Base-by-base conservation (phyloP, 1,140 invertebrate genomes). In the Drosophila baimaii region DNA sequence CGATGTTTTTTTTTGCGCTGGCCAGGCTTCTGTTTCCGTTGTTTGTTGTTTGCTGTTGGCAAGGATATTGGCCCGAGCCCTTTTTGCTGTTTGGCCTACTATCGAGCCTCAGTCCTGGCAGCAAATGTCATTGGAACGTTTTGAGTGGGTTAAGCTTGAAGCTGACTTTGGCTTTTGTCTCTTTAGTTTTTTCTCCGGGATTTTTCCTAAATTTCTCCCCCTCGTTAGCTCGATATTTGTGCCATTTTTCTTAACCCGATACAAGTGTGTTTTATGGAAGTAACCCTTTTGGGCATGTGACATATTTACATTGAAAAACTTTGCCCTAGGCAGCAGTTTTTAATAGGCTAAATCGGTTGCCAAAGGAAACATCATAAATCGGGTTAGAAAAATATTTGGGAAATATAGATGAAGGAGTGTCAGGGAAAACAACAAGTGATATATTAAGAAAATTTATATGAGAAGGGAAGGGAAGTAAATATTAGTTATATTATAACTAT, bases 71-170 rank as follows among this genome's bases (percentile, higher is more conserved):
- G 69, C 63, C 79, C 68, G 49, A 58, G 79, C 33, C 72, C 75
- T 77, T 77, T 73, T 70, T 79, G 77, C 58, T 43, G 29, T 66
- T 86, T 86, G 82, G 82, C 82, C 82, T 86, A 86, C 55, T 74
- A 43, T 70, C 84, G 70, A 29, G 31, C 25, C 43, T 41, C 12
- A 7, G 51, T 47, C 33, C 47, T 76, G 81, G 47, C 62, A 77
- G 58, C 66, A 81, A 81, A 77, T 84, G 81, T 72, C 77, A 77
- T 58, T 59, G 65, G 69, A 47, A 59, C 64, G 31, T 51, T 51
- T 64, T 59, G 77, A 86, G 62, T 72, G 82, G 73, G 80, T 83
- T 79, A 82, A 74, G 62, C 73, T 76, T 59, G 33, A 68, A 77
- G 72, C 73, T 68, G 72, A 66, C 73, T 77, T 77, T 17, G 52